These are phyloP conservation scores for Tetranychus truncatus DNA, from an alignment of 2,888 invertebrate genomes.

Conservation along the genomic window DNA sequence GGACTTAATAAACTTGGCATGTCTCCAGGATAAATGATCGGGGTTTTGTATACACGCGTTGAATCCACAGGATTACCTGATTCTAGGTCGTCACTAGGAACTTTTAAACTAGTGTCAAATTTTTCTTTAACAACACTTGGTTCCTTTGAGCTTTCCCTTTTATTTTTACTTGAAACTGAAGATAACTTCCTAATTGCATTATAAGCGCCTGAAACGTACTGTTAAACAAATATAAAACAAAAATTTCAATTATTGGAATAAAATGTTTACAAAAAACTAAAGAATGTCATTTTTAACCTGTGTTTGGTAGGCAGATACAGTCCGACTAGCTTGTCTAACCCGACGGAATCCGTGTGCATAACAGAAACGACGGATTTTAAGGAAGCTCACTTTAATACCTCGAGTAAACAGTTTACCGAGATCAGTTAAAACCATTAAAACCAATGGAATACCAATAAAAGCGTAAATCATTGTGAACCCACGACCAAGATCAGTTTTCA, in stretches of 20 bases:
- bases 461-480: conserved; percentile 81
- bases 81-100: neutral
- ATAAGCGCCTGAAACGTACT: conserved; percentile 25
- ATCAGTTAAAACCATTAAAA: conserved; percentile 79
- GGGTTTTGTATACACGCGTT: conserved; percentile 4
- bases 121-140: neutral
- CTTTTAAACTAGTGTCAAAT: neutral
- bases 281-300: conserved; percentile 22
- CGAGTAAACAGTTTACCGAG: conserved; percentile 83
- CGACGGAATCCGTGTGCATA: conserved; percentile 29
- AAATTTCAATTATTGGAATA: neutral
- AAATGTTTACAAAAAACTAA: neutral
- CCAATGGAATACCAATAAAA: conserved; percentile 82
- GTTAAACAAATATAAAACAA: conserved; percentile 10
- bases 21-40: neutral
- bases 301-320: conserved; percentile 24
- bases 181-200: conserved; percentile 17
- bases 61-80: neutral
- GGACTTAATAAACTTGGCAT: neutral
- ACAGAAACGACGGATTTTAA: conserved; percentile 28
- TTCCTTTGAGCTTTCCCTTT: conserved; percentile 3
- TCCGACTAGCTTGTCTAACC: conserved; percentile 22
- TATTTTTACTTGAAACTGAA: neutral
- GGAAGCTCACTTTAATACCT: conserved; percentile 70
- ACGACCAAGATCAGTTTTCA: conserved; percentile 64